These are phyloP conservation scores for Blastobasis lacticolella DNA, from an alignment of 2,888 invertebrate species.

Conservation along the genomic window DNA sequence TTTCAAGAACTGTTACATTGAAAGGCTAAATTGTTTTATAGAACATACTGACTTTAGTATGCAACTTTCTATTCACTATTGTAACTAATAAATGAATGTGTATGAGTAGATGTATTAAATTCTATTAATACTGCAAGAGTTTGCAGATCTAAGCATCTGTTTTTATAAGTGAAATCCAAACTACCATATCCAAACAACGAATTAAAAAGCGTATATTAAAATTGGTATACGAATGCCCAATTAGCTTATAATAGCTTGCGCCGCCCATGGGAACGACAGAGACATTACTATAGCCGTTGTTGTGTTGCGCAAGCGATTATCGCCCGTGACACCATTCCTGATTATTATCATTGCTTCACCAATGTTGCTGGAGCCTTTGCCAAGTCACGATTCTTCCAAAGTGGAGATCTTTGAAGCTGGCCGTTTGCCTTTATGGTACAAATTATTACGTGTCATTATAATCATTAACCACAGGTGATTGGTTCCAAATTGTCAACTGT, in stretches of 20 bases:
- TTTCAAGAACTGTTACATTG: neutral
- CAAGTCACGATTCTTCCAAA: neutral
- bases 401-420: conserved; percentile 1
- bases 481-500: conserved; percentile 10
- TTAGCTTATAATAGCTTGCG: conserved; percentile 50
- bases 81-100: no score
- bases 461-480: conserved; percentile 11
- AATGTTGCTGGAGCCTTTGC: conserved; percentile 20
- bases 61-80: no score
- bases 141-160: no score
- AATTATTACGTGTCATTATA: conserved; percentile 16
- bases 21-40: no score
- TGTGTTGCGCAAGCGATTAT: conserved; percentile 55
- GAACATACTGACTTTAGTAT: no score
- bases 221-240: conserved; percentile 29
- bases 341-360: conserved; percentile 26
- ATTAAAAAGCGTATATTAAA: conserved; percentile 10
- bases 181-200: conserved; percentile 10
- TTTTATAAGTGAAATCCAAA: no score
- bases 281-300: conserved; percentile 32
- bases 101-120: no score
- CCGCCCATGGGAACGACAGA: conserved; percentile 49
- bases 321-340: conserved; percentile 53
- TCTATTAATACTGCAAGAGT: no score
- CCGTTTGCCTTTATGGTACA: conserved; percentile 10